phyloP scores from a whole-genome alignment of 1,140 invertebrate genomes.

The Hycleus phaleratus region DNA sequence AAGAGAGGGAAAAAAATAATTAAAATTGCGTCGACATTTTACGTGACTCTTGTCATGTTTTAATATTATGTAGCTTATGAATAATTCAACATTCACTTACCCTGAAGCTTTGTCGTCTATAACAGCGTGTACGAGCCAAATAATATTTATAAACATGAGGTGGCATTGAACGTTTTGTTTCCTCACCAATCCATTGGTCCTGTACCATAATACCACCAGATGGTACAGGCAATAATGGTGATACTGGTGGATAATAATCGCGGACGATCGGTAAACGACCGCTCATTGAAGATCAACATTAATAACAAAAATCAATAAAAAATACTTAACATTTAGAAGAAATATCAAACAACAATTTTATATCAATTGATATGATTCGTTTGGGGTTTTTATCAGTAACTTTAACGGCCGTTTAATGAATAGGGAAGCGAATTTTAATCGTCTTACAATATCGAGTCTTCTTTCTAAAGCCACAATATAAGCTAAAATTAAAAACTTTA shows the following conservation, averaged over 20 bases:
- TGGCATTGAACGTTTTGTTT: slow-evolving; percentile 54
- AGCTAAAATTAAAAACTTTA: no score
- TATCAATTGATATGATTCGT: no score
- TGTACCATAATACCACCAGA: slow-evolving; percentile 29
- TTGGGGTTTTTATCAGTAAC: no score
- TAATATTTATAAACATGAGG: slow-evolving; percentile 64
- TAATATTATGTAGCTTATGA: slow-evolving; percentile 9
- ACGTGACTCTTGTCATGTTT: slow-evolving; percentile 7
- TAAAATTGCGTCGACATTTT: slow-evolving; percentile 8
- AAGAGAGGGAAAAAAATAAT: no score
- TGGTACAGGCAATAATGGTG: slow-evolving; percentile 35
- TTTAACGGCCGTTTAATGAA: no score
- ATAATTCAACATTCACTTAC: slow-evolving; percentile 40
- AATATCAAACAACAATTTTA: no score
- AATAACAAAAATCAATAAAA: not conserved
- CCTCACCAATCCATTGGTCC: slow-evolving; percentile 59
- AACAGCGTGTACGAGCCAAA: slow-evolving; percentile 48
- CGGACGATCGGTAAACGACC: slow-evolving; percentile 29
- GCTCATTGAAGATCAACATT: slow-evolving; percentile 16
- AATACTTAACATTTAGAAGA: no score
- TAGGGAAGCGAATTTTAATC: no score
- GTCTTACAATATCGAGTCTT: no score
- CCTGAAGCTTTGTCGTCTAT: slow-evolving; percentile 49
- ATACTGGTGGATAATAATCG: slow-evolving; percentile 33
- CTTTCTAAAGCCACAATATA: no score